Base-by-base conservation (phyloP, 2,113 vertebrate genomes). In the Plestiodon gilberti region DNA sequence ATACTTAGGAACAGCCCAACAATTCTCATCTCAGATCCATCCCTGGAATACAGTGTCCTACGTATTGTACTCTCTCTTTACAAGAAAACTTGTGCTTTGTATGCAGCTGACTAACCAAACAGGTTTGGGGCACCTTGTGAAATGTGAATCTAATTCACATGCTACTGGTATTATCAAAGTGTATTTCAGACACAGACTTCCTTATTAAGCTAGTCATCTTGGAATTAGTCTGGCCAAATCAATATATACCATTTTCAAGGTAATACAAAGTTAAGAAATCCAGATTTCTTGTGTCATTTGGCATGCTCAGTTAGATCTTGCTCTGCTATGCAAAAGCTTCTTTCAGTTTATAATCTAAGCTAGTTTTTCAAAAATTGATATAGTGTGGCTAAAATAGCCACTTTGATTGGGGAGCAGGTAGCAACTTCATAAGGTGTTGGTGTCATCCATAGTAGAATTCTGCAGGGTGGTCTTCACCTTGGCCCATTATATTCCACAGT, bases 341-440 rank as follows among this genome's bases (percentile, higher is more conserved):
- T 92, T 81, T 85, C 90, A 89, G 82, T 90, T 92, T 82, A 76
- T 82, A 87, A 81, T 89, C 89, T 91, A 92, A 92, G 92, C 85
- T 93, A 90, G 90, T 25, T 38, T 9, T 79, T 38, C 15, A 22
- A 11, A 52, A 11, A 52, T 52, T 76, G 52, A 28, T 11, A 23
- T 28, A 14, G 3, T 43, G 9, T 43, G 23, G 22, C 23, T 74
- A 43, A 74, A 25, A 43, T 5, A 74, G 38, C 71, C 71, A 43
- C 9, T 25, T 71, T 71, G n/a, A n/a, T n/a, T n/a, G 20, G 61
- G 33, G 69, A 35, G 30, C n/a, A 30, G 33, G 33, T 43, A 76
- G 25, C 74, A 76, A 55, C 33, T 30, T 23, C 74, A 30, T 25
- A 30, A 76, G 28, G 40, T 52, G 5, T 76, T 76, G 14, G 74